Evolutionary conservation across 1,140 invertebrate genomes (phyloP), one percentile per base, ranked within the genome.

Genomic region (Polypedilum vanderplanki): DNA sequence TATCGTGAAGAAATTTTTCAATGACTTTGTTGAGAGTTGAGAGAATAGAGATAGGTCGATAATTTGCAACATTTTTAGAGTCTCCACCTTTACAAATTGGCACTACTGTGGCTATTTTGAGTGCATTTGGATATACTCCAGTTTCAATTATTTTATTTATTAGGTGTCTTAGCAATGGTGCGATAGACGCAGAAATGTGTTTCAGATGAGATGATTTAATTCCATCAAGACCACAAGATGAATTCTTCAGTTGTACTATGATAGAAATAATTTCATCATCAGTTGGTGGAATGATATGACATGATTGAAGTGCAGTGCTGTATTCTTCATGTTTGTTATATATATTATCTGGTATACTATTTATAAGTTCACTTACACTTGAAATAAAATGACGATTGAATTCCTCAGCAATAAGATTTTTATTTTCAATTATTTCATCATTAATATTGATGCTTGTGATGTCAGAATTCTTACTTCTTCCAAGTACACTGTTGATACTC

Each of bases 1-100:
- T 76, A 12, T 75, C 75, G 73, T 78, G 75, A 20, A 79, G 73
- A 24, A 78, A 76, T 73, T 77, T 76, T 77, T 81, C 79, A 24
- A 78, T 75, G 1, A 67, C n/a, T 67, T 67, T 67, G n/a, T 67
- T 67, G 7, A 67, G n/a, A 8, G 64, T 8, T 67, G 64, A 3
- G 1, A 67, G 64, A 2, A 67, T 20, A 8, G 64, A 67, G 1
- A 67, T 18, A 7, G 64, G 64, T 1, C 64, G 12, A 8, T 67
- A 67, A n/a, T 67, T 8, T 8, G 10, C 17, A 8, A 20, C 3
- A 8, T 67, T n/a, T 1, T 18, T 67, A 10, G 1, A 3, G 12
- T 67, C 8, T 2, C 64, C n/a, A 20, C 78, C 76, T 75, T 79
- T 80, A 40, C 40, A 74, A 15, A 78, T 76, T 18, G 78, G 79